Base-by-base conservation (phyloP, 1,140 invertebrate genomes). In the Aphidius ervi region DNA sequence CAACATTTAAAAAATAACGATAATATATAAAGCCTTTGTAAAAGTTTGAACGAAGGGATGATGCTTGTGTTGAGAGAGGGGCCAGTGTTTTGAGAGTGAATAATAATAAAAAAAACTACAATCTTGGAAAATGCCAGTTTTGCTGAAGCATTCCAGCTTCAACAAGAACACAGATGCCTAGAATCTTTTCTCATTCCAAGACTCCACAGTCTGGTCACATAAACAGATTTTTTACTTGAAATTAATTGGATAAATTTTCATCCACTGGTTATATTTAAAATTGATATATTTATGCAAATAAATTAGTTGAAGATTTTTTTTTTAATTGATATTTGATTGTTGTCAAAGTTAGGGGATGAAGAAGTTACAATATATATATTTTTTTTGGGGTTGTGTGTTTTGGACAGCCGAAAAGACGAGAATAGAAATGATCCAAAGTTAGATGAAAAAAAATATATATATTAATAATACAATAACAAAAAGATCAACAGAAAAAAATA, bases 401-500 rank as follows among this genome's bases (percentile, higher is more conserved):
- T 58, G 47, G 37, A 58, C 56, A 58, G 56, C 37, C 47, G n/a
- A 23, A 58, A 40, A 58, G 47, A 31, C 48, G 52, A 45, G 39
- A 16, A 37, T 50, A 56, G 37, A 49, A 10, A 10, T 58, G 41
- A n/a, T 45, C 5, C 23, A 7, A 6, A 42, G 8, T 4, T 40
- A 40, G 54, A 56, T 9, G 9, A 46, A 46, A 8, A 42, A 41
- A n/a, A 45, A 16, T 6, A 43, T 46, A 41, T 43, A 16, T 8
- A 16, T 31, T 20, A 53, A 8, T 20, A 40, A 53, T 42, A 45
- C 6, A 10, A 20, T 31, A 31, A 42, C 23, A 31, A 1, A 16
- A 16, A 16, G 16, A 16, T 16, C 16, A 16, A 16, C 16, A 1
- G 16, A 16, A 16, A 16, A 16, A 16, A 16, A 16, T 16, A 16